A percentile compares a stretch with the other conserved stretches of the same genome.
phyloP scores from a whole-genome alignment of 1,140 invertebrate species.

The Heliconius melpomene region DNA sequence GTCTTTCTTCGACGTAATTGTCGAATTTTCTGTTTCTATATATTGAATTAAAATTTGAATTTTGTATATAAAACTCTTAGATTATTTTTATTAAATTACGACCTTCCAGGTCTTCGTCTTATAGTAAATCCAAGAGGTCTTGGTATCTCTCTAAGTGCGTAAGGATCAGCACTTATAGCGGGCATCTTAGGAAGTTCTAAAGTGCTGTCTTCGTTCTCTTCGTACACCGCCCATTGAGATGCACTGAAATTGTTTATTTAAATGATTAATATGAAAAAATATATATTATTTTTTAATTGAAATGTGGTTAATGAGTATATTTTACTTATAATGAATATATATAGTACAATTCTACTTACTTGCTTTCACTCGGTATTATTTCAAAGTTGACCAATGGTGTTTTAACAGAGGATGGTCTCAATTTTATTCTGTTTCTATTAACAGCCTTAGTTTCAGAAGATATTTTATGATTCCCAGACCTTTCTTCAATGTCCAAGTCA shows the following conservation, averaged over 20 bases:
- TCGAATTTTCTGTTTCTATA: neutral
- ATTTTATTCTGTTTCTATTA: constrained; percentile 36
- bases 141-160: constrained; percentile 73
- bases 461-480: constrained; percentile 62
- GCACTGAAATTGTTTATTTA: constrained; percentile 58
- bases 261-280: too few species aligned
- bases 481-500: constrained; percentile 56
- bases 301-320: too few species aligned
- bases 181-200: constrained; percentile 65
- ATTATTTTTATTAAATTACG: neutral
- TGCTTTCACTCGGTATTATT: constrained; percentile 81
- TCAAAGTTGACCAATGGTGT: constrained; percentile 78
- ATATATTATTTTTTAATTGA: too few species aligned
- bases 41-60: neutral
- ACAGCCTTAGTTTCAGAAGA: constrained; percentile 25
- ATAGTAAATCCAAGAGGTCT: constrained; percentile 58
- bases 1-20: neutral
- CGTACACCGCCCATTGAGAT: constrained; percentile 69
- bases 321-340: too few species aligned
- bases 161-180: constrained; percentile 63
- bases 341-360: constrained; percentile 52
- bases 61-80: neutral
- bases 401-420: constrained; percentile 61
- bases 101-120: constrained; percentile 55
- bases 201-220: constrained; percentile 63